Evolutionary conservation across 1,140 invertebrate genomes (phyloP), one percentile per base, ranked within the genome.

Genomic region (Hycleus cichorii): DNA sequence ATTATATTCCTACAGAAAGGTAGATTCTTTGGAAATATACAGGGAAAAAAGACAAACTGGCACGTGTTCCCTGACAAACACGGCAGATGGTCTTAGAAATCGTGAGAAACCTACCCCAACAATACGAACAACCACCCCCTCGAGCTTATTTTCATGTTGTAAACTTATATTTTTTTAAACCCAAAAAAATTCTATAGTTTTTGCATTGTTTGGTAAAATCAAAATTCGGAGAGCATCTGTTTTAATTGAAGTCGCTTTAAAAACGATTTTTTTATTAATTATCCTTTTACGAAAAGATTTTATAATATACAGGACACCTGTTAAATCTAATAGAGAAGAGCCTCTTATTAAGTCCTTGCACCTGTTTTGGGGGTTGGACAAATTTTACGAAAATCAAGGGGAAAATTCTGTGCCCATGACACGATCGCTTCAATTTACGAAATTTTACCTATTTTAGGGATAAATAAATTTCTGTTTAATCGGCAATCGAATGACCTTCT

Each of bases 1-100:
- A 50, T 50, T 58, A 58, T 49, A 46, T 49, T 49, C 48, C 48
- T 47, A 50, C 46, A 49, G 48, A 58, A 58, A 56, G 53, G 56
- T 47, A 51, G 47, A 58, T 51, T 58, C 47, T 58, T 58, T 47
- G 56, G 44, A 51, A 51, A 49, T 39, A 38, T 50, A 43, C 32
- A 18, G 2, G 32, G 32, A 32, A 51, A 58, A 51, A 58, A 42
- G 26, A 50, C 26, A 38, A 32, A 32, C 32, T 42, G 56, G 56
- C 56, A 58, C 56, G 56, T 58, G 56, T 51, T 48, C 54, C 43
- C 54, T 48, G 42, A 42, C 46, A 57, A 38, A 32, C 7, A 32
- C 32, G 27, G 54, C 54, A 57, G 54, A 57, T 57, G 54, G 32
- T 32, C 32, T 32, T 32, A 32, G 7, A 32, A 32, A 32, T 57